Conservation (phyloP, 1,140 invertebrate genomes). For the Diuraphis noxia region DNA sequence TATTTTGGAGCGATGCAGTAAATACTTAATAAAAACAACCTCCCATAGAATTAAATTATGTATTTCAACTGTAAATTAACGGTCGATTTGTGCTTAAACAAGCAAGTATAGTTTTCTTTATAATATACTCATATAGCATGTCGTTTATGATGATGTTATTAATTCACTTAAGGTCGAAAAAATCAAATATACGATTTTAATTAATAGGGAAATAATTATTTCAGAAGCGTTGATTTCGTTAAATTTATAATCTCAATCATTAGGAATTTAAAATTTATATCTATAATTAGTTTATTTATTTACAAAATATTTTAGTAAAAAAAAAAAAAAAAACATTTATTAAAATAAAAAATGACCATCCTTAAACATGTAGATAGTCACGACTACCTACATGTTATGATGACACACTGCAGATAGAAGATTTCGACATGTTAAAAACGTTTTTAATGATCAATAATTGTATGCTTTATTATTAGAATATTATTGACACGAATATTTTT, state of each 20-base stretch:
- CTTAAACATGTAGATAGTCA: background rate
- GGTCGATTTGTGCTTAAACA: background rate
- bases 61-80: background rate
- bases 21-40: background rate
- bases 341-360: background rate
- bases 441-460: background rate
- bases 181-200: background rate
- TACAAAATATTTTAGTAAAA: background rate
- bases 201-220: background rate
- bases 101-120: background rate
- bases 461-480: too few species aligned
- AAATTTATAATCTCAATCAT: background rate
- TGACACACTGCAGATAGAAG: background rate
- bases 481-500: background rate
- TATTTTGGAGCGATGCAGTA: background rate
- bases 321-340: background rate
- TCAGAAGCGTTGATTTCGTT: background rate
- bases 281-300: background rate
- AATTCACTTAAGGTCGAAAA: background rate
- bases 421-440: background rate
- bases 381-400: background rate
- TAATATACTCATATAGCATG: background rate
- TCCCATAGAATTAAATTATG: background rate
- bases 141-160: background rate
- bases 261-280: background rate